Evolutionary conservation across 2,888 invertebrate genomes (phyloP), one percentile per base, ranked within the genome.

Genomic region (Drosophila gaucha): DNA sequence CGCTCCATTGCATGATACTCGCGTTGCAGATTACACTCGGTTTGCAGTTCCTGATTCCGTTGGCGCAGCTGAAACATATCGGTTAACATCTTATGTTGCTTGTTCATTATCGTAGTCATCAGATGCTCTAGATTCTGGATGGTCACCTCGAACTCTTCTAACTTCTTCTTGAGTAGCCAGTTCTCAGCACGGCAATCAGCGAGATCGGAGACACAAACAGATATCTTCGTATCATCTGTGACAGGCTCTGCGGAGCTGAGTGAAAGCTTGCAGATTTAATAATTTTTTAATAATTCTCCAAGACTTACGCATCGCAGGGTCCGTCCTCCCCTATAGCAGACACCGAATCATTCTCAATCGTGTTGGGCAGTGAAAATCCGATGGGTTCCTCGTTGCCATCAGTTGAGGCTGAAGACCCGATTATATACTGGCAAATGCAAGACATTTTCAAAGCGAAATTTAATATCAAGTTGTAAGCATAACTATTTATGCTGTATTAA

Each of bases 1-100:
- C 90, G 80, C 51, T 90, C 90, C 74, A 87, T 69, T 1, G 80
- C 60, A 35, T 91, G 90, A 56, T 85, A 89, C 30, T 91, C 90
- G 0, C 90, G 80, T 41, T 91, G 91, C 12, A 85, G 70, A 14
- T 78, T 75, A 24, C 87, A 85, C 51, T 90, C 88, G 1, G 65
- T 66, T 33, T 84, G 78, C 5, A 91, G 60, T 14, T 89, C 78
- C 6, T 72, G 58, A 43, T 90, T 90, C 12, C 71, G 66, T 10
- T 72, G 67, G 18, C 89, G 89, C 18, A 89, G 44, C 22, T 80
- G 72, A 38, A 85, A 80, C 75, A 91, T 74, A 56, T 91, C 90
- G 33, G 69, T 67, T 1, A 90, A 51, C 24, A 91, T 71, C 26
- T 83, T 72, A 58, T 89, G 88, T 57, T 91, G 91, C 30, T 90